Evolutionary conservation across 2,888 invertebrate genomes (phyloP), one percentile per base, ranked within the genome.

Genomic region (Drosophila neonasuta): DNA sequence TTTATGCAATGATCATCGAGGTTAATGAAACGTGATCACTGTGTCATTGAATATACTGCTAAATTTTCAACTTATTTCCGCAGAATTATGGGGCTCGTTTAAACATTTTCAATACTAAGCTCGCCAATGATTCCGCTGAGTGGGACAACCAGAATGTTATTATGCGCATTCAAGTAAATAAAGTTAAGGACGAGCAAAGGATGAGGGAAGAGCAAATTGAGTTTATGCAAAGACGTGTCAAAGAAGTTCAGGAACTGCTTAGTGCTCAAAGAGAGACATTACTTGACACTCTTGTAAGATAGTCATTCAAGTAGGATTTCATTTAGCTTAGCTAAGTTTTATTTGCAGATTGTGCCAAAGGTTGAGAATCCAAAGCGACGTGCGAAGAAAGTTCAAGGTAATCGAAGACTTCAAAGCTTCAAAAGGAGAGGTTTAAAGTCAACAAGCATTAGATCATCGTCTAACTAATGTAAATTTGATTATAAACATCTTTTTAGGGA

Each of bases 181-280:
- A 50, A 36, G 17, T 17, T 0, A 34, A 13, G 0, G 62, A 56
- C 0, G 46, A 70, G 0, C 44, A 48, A 2, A 58, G 30, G 7
- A 36, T 58, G 5, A 42, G 17, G 1, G 7, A n/a, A 5, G 36
- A 60, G 2, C 42, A 46, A 15, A 30, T 74, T 0, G 44, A 5
- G 0, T 58, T 32, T 7, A 76, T 76, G 78, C 42, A 44, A 1
- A 5, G 4, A 0, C 51, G 74, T n/a, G 49, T 77, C 7, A 0
- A 1, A 1, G 61, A 73, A 45, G 69, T 69, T 0, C 2, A 45
- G 15, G 17, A 51, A 5, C 6, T 29, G 20, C 34, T 62, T 0
- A 11, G 10, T 7, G 30, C 24, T 0, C 62, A 77, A 11, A 13
- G 8, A 0, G 4, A 11, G 10, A 24, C 46, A 8, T 17, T 29